Conservation (phyloP, 2,888 invertebrate genomes). For the Acanthosepion pharaonis region DNA sequence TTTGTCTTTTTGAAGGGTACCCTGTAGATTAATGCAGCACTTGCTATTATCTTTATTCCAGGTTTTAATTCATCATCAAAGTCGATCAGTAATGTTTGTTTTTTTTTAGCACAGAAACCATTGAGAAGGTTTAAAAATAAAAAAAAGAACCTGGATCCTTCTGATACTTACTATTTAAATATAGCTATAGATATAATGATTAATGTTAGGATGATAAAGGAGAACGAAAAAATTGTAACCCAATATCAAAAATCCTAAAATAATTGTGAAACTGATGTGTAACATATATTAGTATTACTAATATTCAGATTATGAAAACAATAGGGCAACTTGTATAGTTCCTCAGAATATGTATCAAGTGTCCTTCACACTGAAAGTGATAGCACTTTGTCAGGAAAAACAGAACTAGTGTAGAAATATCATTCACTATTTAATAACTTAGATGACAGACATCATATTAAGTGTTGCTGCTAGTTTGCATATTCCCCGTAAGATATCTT, state of each 20-base stretch:
- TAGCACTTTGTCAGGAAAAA: not conserved
- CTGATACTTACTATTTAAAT: not conserved
- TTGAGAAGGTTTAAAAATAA: no score
- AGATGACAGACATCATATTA: not conserved
- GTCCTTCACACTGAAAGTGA: not conserved
- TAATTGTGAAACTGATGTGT: not conserved
- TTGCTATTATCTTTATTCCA: no score
- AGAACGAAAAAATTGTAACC: not conserved
- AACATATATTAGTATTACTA: not conserved
- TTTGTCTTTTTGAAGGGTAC: no score
- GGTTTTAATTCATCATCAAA: no score
- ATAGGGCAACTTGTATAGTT: constrained; percentile 14
- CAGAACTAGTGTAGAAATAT: not conserved
- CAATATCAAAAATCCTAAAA: not conserved
- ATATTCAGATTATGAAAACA: not conserved
- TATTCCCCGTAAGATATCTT: not conserved
- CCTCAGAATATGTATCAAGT: not conserved
- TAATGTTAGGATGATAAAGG: no score
- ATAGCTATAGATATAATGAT: no score
- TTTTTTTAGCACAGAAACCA: no score
- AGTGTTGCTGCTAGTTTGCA: not conserved
- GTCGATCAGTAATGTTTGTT: no score
- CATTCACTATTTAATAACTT: not conserved
- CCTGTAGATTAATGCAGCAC: no score
- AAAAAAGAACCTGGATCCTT: no score